These are phyloP conservation scores for Anthoptus insignis DNA, from an alignment of 2,888 invertebrate genomes.

Conservation along the genomic window DNA sequence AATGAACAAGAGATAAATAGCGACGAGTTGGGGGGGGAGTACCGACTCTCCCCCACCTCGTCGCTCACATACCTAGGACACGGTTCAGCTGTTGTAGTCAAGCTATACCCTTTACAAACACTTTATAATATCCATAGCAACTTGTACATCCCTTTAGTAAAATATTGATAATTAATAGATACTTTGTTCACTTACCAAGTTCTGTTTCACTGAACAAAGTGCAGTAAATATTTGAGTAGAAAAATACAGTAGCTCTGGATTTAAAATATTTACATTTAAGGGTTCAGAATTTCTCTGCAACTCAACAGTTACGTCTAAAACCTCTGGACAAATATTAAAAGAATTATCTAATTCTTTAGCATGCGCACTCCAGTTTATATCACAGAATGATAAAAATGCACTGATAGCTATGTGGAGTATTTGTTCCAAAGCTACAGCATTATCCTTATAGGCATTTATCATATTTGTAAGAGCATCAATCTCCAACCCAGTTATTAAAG, in stretches of 20 bases:
- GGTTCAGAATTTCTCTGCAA: slow-evolving; percentile 89
- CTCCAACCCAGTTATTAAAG: slow-evolving; percentile 65
- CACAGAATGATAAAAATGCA: slow-evolving; percentile 91
- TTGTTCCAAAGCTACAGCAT: slow-evolving; percentile 60
- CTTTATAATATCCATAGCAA: too few species aligned
- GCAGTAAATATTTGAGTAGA: slow-evolving; percentile 72
- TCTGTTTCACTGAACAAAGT: slow-evolving; percentile 64
- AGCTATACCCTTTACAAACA: too few species aligned
- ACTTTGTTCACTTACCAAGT: slow-evolving; percentile 70
- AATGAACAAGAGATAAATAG: too few species aligned
- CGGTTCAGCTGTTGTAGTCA: too few species aligned
- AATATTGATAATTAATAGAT: too few species aligned
- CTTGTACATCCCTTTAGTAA: too few species aligned
- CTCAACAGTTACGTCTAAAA: slow-evolving; percentile 68
- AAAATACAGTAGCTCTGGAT: slow-evolving; percentile 82
- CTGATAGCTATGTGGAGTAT: slow-evolving; percentile 88
- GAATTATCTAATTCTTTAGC: slow-evolving; percentile 74
- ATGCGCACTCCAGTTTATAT: slow-evolving; percentile 95
- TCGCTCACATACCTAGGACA: too few species aligned
- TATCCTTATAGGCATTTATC: slow-evolving; percentile 58
- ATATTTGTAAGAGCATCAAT: slow-evolving; percentile 56
- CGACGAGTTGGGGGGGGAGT: too few species aligned
- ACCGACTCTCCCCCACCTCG: too few species aligned
- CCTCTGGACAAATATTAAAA: slow-evolving; percentile 74
- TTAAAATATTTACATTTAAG: slow-evolving; percentile 88